Percentiles rank a stretch among this genome's conserved stretches.
These are phyloP conservation scores for Ptychadena robeensis DNA, from an alignment of 2,797 vertebrate species.

Conservation along the genomic window DNA sequence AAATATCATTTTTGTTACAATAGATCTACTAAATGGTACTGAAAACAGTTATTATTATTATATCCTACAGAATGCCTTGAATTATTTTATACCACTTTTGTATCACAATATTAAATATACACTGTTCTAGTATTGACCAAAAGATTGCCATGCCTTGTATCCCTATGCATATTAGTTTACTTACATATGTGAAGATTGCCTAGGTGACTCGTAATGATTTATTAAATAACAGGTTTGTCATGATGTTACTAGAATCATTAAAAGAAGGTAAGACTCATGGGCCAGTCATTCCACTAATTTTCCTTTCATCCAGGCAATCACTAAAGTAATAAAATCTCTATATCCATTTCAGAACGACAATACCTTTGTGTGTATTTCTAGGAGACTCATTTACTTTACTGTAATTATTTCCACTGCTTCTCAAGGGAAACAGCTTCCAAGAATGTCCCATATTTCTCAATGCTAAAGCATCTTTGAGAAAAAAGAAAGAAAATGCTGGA, in stretches of 20 bases:
- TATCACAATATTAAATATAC: too few relatives aligned
- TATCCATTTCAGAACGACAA: conserved; percentile 11
- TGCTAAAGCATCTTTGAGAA: conserved; percentile 14
- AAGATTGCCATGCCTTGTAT: neutral
- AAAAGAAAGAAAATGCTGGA: neutral
- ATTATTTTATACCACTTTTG: too few relatives aligned
- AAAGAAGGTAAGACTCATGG: conserved; percentile 1
- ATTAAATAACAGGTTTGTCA: conserved; percentile 4
- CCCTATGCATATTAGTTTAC: neutral
- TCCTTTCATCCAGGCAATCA: conserved; percentile 7
- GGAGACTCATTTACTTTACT: conserved; percentile 37
- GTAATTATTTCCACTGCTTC: conserved; percentile 26
- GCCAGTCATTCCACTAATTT: conserved; percentile 6
- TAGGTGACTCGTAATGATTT: conserved; percentile 3
- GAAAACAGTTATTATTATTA: neutral
- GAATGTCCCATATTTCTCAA: conserved; percentile 18
- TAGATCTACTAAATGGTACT: too few relatives aligned
- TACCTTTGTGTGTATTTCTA: conserved; percentile 35
- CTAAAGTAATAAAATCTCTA: conserved; percentile 18
- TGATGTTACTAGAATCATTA: conserved; percentile 3
- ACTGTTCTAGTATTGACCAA: neutral
- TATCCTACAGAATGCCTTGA: neutral
- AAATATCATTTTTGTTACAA: too few relatives aligned
- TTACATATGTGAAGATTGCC: conserved; percentile 3
- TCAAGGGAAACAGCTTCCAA: conserved; percentile 16